Base-by-base conservation (phyloP, 2,113 vertebrate genomes). In the Tachuris rubrigastra region DNA sequence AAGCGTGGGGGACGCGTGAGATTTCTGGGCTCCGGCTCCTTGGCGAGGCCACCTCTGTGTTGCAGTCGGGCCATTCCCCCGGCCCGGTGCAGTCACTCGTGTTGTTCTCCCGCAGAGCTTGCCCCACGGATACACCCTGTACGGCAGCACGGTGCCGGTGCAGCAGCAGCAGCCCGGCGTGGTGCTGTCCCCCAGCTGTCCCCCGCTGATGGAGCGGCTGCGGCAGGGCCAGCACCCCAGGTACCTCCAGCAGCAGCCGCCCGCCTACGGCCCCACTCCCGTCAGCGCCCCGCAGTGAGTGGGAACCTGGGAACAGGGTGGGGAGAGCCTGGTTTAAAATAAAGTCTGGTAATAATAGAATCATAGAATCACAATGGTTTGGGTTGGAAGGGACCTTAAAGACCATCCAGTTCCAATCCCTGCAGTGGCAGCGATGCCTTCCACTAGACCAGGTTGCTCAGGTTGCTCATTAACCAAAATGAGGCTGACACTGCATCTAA, bases 111-210 rank as follows among this genome's bases (percentile, higher is more conserved):
- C 14, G 15, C 96, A 98, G 98, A 81, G 95, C 44, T 37, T 98
- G 93, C 93, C 98, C 30, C 98, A 97, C 21, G 97, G 98, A 8
- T 98, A 98, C 67, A 97, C 98, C 0, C 97, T 97, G 97, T 98
- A 97, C 8, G 92, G 98, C 71, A 96, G 98, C 1, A 95, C 93
- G 79, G 93, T 98, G 97, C 93, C 98, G 33, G 21, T 97, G 88
- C 98, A 95, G 71, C 90, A 95, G 76, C 98, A 96, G 81, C 98
- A 50, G 49, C 98, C 41, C 2, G 92, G 78, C 62, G 18, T 96
- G 39, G 94, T 97, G 69, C 97, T 98, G 16, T 98, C 98, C n/a
- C 98, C 98, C n/a, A 42, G 93, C 96, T 98, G 97, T 52, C 18
- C 72, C 92, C 97, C 39, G 2, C 96, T 98, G 14, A 53, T 97